Percentiles rank a stretch among this genome's conserved stretches.
Conservation (phyloP, 2,888 invertebrate species). For the Hanleya hanleyi region DNA sequence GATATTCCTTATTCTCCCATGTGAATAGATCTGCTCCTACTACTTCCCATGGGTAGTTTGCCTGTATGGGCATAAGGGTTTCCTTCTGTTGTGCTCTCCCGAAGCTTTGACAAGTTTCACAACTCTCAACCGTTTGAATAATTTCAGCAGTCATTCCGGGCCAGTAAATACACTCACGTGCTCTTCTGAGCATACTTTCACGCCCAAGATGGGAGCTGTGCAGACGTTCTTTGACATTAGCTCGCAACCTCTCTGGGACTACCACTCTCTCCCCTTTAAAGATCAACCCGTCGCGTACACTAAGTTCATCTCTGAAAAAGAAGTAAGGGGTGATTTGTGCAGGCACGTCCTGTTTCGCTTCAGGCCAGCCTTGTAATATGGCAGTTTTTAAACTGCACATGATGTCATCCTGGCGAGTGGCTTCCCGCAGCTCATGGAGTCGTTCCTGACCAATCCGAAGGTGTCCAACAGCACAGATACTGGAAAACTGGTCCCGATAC, state of each 20-base stretch:
- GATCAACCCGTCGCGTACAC: constrained; percentile 23
- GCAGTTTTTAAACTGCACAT: constrained; percentile 7
- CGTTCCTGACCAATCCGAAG: neutral
- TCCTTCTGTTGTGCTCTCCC: neutral
- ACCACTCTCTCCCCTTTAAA: constrained; percentile 17
- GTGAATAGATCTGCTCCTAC: neutral
- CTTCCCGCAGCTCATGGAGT: neutral
- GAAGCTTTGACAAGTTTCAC: neutral
- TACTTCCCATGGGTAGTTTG: neutral
- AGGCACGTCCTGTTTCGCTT: neutral
- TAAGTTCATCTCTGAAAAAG: constrained; percentile 22
- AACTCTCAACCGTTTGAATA: neutral
- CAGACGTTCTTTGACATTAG: neutral
- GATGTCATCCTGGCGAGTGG: constrained; percentile 13
- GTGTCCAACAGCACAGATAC: too few species aligned
- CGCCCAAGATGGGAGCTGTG: constrained; percentile 16
- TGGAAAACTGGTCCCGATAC: too few species aligned
- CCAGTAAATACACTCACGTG: neutral
- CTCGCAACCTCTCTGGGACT: neutral
- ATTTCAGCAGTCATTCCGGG: neutral
- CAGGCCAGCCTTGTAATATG: constrained; percentile 26
- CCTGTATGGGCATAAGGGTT: neutral
- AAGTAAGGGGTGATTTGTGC: constrained; percentile 10
- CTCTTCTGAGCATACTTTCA: constrained; percentile 11
- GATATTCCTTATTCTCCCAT: too few species aligned